phyloP scores from a whole-genome alignment of 2,113 vertebrate genomes.

The Okapia johnstoni region DNA sequence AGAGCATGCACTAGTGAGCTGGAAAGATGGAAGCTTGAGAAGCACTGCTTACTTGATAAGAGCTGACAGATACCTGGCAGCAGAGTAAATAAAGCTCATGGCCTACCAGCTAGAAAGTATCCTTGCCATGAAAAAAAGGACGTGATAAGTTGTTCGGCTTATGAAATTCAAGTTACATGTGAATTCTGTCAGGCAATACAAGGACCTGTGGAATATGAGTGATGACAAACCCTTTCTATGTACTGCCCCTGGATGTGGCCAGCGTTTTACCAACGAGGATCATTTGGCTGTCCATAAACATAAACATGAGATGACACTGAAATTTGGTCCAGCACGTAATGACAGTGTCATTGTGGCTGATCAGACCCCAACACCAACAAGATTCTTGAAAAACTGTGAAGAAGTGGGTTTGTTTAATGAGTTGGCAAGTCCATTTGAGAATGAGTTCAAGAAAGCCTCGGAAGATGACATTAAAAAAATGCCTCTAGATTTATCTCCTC shows the following conservation, averaged over 20 bases:
- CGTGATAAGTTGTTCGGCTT: too few species aligned
- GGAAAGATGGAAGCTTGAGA: slow-evolving; percentile 44
- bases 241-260: slow-evolving; percentile 98
- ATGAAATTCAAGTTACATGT: too few species aligned
- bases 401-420: slow-evolving; percentile 99
- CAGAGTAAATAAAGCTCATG: slow-evolving; percentile 61
- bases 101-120: slow-evolving; percentile 55
- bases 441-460: slow-evolving; percentile 97
- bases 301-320: too few species aligned
- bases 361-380: slow-evolving; percentile 98
- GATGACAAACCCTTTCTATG: slow-evolving; percentile 99
- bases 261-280: too few species aligned
- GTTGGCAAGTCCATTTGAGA: slow-evolving; percentile 97
- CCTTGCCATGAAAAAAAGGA: too few species aligned
- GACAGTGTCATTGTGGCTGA: too few species aligned
- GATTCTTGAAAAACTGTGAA: slow-evolving; percentile 99
- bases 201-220: slow-evolving; percentile 99
- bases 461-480: slow-evolving; percentile 99
- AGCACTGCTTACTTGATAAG: background rate
- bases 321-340: too few species aligned
- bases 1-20: too few species aligned
- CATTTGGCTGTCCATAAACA: too few species aligned
- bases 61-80: slow-evolving; percentile 25
- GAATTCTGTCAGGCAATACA: slow-evolving; percentile 90
- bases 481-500: slow-evolving; percentile 97